Evolutionary conservation across 2,797 vertebrate species (phyloP), one percentile per base, ranked within the genome.

Genomic region (Miichthys miiuy): DNA sequence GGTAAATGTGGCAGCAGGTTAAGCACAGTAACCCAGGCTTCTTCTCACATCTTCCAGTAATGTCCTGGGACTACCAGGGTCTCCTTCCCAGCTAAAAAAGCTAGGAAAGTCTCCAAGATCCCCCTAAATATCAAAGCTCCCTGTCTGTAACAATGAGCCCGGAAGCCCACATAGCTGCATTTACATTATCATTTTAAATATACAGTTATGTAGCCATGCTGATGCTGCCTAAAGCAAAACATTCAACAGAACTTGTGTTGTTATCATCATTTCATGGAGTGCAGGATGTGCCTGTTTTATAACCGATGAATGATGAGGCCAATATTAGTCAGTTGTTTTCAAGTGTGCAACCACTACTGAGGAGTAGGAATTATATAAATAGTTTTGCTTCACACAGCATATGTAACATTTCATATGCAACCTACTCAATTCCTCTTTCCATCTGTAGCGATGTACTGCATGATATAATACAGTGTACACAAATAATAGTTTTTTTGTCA

Each of bases 401-500:
- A 38, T 10, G n/a, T 11, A 20, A 0, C 44, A 62, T 62, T 21
- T 58, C 25, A 65, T 20, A 50, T n/a, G 13, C 20, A 79, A 12
- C 60, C 61, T 21, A 56, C 74, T 64, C 18, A 42, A 11, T 70
- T 78, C 67, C 58, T 46, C 17, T 67, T 74, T 66, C 27, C 23
- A 25, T 47, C 21, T 48, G 10, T 55, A 30, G 9, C 62, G 18
- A 21, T 50, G 14, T 38, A 16, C 12, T 25, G 38, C 6, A 8
- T 38, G 48, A 64, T n/a, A 20, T 5, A 55, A 56, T 1, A 6
- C 17, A 71, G n/a, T 2, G 4, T 9, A 25, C 6, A 21, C 52
- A 55, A 2, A 20, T 6, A 18, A 2, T 68, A 46, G 14, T 44
- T 54, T 48, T 48, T 70, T 42, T 25, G 3, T 61, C 16, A 75